Base-by-base conservation (phyloP, 2,113 vertebrate genomes). In the Corydoras maculifer region DNA sequence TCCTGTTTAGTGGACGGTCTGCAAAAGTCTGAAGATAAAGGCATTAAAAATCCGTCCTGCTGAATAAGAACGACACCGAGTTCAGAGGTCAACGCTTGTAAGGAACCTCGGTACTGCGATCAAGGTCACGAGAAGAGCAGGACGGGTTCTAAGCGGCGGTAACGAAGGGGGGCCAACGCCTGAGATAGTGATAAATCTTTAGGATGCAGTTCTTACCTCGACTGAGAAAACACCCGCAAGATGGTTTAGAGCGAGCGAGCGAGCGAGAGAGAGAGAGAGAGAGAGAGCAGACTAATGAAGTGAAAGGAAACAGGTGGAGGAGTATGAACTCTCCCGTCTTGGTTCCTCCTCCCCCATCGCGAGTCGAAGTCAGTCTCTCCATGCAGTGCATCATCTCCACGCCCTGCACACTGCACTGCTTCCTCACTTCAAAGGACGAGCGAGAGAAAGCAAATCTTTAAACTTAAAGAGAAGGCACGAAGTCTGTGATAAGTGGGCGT, bases 381-480 rank as follows among this genome's bases (percentile, higher is more conserved):
- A 76, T 73, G 61, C 64, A 68, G 80, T 79, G 83, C 82, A 84
- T 82, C 81, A 53, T 53, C 51, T 53, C 10, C 51, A 53, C 51
- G 35, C 51, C 1, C 59, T 82, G 84, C 85, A 82, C 79, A 60
- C 31, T 85, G 87, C 87, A 87, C 65, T 35, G 84, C 84, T 89
- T 90, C 87, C 87, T 89, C 83, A 79, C 83, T 84, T 88, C 87
- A 89, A 90, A 90, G 86, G 10, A 78, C 64, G 64, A 35, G 50
- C 69, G 55, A 62, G 50, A 75, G 68, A 74, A 50, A 9, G 55
- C 74, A 75, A 68, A 78, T 73, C 29, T 77, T 77, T 75, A 80
- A 72, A 62, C 18, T 54, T 62, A 7, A 57, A 62, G 71, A 60
- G 66, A 53, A 55, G 3, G 11, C 9, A 49, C 51, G 74, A 62